Evolutionary conservation across 2,888 invertebrate species (phyloP), one percentile per base, ranked within the genome.

Genomic region (Gastrophysa polygoni): DNA sequence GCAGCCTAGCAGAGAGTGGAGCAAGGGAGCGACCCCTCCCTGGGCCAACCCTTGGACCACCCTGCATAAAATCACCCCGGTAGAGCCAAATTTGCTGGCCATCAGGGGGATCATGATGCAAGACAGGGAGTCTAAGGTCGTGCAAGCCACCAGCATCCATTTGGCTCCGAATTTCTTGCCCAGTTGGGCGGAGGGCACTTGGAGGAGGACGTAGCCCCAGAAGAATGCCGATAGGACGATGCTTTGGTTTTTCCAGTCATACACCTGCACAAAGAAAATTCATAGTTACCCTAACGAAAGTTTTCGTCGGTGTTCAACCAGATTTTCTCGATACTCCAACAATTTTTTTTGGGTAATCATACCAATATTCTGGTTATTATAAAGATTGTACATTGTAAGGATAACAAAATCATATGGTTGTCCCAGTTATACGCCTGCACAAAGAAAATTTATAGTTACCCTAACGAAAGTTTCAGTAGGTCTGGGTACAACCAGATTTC

Each of bases 91-190:
- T 3, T 86, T 86, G 11, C 82, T 74, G 0, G 93, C 91, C 51
- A 88, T 88, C 1, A 85, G 44, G 0, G 95, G 94, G 66, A 90
- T 86, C 4, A 88, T 68, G 2, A 92, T 74, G 0, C 91, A 91
- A 18, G 90, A 77, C 0, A 90, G 14, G 0, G 91, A 86, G 50
- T 89, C 89, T 1, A 89, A 75, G 0, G 83, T 71, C 38, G 90
- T 83, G 0, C 89, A 82, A 0, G 81, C 73, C 0, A 84, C 82
- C 21, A 90, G 81, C 14, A 94, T 83, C 62, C 86, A 82, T 75
- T 91, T 91, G 0, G 91, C 90, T 0, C 95, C 95, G 77, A 88
- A 88, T 7, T 83, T 83, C 72, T 89, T 88, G 0, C 92, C 91
- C 47, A 95, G 77, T 67, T 89, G 84, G 0, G 91, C 90, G 0